Base-by-base conservation (phyloP, 2,113 vertebrate genomes). In the Tupaia tana region DNA sequence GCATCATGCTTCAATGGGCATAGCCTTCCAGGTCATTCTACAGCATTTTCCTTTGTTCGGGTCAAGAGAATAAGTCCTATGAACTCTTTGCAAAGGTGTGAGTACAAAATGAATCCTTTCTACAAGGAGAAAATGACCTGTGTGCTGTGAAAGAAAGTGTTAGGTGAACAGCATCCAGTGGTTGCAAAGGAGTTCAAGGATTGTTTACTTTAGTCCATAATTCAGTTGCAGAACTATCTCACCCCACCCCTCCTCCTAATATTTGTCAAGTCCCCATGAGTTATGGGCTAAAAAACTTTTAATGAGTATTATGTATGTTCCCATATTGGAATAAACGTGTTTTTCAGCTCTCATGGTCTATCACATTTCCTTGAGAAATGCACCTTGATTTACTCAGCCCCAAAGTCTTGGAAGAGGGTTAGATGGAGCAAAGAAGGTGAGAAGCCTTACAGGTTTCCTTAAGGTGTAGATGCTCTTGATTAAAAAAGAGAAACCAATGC, bases 311-410 rank as follows among this genome's bases (percentile, higher is more conserved):
- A 25, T 54, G 77, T 71, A 87, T 79, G 89, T 82, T 86, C 24
- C 11, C 56, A 27, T 27, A 18, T 31, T 86, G 34, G 43, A 90
- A 94, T 18, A 34, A 13, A 61, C 67, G 31, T 79, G 27, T 79
- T 92, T 66, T 94, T 86, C 31, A 34, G 6, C 13, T 88, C n/a
- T 56, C 12, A 11, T 24, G 59, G 31, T 77, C 78, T 86, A 31
- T 79, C 63, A 43, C 61, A 93, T 90, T 92, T 90, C 90, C 70
- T 27, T 22, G 9, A 79, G 52, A 94, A 92, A 84, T 75, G 6
- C 9, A 77, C 4, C 20, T 90, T 90, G 61, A 83, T 79, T 87
- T 67, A 75, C 7, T 43, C 59, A 90, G 7, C 16, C 0, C 25
- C 59, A n/a, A 89, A 58, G 52, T 16, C 54, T 64, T 75, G 24